phyloP scores from a whole-genome alignment of 1,140 invertebrate species.

The Aplysia californica region DNA sequence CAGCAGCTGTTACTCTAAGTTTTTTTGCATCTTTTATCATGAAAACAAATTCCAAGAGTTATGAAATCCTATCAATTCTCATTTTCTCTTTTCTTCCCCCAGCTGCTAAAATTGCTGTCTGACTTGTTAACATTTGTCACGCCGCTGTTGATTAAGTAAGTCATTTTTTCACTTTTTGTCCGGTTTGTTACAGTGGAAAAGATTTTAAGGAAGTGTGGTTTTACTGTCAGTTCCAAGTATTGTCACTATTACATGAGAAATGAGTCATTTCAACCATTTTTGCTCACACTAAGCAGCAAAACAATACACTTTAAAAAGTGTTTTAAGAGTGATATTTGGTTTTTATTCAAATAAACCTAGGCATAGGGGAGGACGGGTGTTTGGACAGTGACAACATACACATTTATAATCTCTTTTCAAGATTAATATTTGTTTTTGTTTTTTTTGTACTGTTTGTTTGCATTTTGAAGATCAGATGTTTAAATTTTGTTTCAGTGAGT shows the following conservation, averaged over 20 bases:
- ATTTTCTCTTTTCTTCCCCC: not conserved
- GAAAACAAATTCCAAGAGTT: too few relatives aligned
- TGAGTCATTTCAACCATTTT: not conserved
- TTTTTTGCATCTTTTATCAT: too few relatives aligned
- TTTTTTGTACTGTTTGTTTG: not conserved
- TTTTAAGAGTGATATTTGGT: not conserved
- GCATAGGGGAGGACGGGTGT: not conserved
- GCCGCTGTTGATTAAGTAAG: slow-evolving; percentile 24
- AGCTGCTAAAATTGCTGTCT: slow-evolving; percentile 16
- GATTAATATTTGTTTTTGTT: not conserved
- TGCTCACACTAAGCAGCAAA: too few relatives aligned
- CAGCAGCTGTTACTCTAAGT: too few relatives aligned
- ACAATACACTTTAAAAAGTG: too few relatives aligned
- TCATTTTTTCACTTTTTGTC: not conserved
- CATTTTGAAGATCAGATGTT: not conserved
- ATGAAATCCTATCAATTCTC: too few relatives aligned
- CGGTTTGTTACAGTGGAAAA: not conserved
- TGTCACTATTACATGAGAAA: not conserved
- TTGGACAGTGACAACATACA: not conserved
- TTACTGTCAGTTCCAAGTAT: too few relatives aligned
- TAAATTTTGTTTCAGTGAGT: not conserved
- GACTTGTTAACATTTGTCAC: slow-evolving; percentile 28
- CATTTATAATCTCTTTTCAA: not conserved
- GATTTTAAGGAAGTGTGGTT: too few relatives aligned
- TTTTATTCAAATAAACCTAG: not conserved